Evolutionary conservation across 2,888 invertebrate genomes (phyloP).

Genomic region (Lasioglossum figueresi): DNA sequence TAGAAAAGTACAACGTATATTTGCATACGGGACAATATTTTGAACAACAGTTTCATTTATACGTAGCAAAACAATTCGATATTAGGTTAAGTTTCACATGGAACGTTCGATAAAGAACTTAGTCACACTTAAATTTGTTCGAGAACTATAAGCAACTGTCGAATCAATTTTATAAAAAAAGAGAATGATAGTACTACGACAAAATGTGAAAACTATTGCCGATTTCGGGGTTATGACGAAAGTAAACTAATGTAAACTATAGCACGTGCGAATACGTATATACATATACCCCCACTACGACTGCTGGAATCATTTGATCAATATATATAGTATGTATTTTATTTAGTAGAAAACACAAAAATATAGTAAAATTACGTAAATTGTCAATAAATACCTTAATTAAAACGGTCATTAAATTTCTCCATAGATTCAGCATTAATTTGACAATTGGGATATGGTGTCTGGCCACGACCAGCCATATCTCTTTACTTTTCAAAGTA

Average conservation of each 20-base stretch:
- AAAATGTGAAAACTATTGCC: neutral
- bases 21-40: neutral
- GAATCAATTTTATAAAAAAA: neutral
- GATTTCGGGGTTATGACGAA: neutral
- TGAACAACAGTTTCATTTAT: slow-evolving; percentile 8
- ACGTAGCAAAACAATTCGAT: slow-evolving; percentile 8
- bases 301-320: no score
- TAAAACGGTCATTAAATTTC: no score
- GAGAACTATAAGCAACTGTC: neutral
- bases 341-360: no score
- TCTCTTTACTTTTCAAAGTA: no score
- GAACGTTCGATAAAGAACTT: neutral
- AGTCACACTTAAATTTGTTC: neutral
- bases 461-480: no score
- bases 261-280: slow-evolving; percentile 4
- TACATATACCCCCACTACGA: neutral
- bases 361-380: no score
- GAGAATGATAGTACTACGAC: neutral
- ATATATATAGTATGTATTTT: no score
- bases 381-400: no score
- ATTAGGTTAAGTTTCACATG: slow-evolving; percentile 5
- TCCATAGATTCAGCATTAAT: no score
- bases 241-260: slow-evolving; percentile 25
- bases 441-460: no score
- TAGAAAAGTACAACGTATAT: neutral